These are phyloP conservation scores for Sparus aurata DNA, from an alignment of 2,797 vertebrate species.

Conservation along the genomic window DNA sequence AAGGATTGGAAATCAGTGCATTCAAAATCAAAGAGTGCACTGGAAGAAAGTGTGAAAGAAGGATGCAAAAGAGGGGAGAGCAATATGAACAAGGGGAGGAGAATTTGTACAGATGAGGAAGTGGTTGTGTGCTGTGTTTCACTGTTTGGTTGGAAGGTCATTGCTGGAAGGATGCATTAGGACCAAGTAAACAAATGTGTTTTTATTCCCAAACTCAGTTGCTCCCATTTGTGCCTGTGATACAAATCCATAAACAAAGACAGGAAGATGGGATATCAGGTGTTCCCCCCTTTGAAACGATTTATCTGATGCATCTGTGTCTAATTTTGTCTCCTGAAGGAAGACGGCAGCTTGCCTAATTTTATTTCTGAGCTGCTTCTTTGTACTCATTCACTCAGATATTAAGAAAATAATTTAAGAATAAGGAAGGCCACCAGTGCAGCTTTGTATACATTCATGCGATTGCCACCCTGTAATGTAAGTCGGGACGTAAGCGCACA, in stretches of 20 bases:
- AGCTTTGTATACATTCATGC: no score
- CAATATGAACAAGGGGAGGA: conserved; percentile 27
- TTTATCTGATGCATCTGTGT: background rate
- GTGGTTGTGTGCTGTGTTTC: conserved; percentile 19
- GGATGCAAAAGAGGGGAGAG: conserved; percentile 42
- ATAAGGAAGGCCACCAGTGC: no score
- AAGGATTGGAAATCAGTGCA: conserved; percentile 73
- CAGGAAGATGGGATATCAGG: background rate
- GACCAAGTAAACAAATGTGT: conserved; percentile 1
- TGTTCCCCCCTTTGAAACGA: background rate
- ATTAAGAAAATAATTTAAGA: conserved; percentile 1
- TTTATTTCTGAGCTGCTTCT: conserved; percentile 8
- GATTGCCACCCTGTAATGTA: background rate
- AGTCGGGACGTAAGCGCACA: conserved; percentile 1
- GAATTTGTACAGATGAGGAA: conserved; percentile 9
- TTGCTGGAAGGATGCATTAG: conserved; percentile 4
- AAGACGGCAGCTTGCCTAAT: background rate
- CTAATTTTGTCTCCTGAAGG: background rate
- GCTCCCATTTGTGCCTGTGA: background rate
- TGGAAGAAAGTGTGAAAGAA: conserved; percentile 36
- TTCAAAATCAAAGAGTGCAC: conserved; percentile 72
- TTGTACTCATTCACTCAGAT: background rate
- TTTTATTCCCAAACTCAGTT: conserved; percentile 18
- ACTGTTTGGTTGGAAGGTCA: conserved; percentile 9
- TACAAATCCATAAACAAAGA: conserved; percentile 20